Base-by-base conservation (phyloP, 1,140 invertebrate species). In the Sarcophaga bullata region DNA sequence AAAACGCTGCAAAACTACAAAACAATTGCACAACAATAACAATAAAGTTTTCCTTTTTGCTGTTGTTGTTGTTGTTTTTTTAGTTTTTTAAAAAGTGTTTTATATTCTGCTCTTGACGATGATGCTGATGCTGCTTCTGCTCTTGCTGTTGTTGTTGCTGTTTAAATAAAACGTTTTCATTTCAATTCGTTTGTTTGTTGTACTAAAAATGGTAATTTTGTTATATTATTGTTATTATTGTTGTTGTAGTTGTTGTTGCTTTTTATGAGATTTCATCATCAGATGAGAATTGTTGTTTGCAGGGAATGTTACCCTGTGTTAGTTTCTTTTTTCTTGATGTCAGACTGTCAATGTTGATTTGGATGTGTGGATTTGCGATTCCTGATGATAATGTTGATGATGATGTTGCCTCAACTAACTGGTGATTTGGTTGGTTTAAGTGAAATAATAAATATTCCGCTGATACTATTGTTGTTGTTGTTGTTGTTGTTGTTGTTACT, bases 381-480 rank as follows among this genome's bases (percentile, higher is more conserved):
- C 15, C 68, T 25, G 68, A 19, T 73, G 17, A 11, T 73, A 37
- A 8, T 76, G 73, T 48, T 76, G 73, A 15, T 76, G 73, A 49
- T 76, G 46, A 49, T 76, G 47, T 73, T 49, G 73, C 48, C 49
- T 76, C 62, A 68, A 68, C 17, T 68, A 68, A 68, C 17, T 68
- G 62, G 25, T 78, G 75, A 50, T 37, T 37, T 78, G 75, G 75
- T 49, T 48, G 19, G 75, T 78, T 37, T 78, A 78, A 78, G 75
- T 78, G 75, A 78, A 78, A 78, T 78, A 78, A 78, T 78, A 78
- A 78, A 78, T 78, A 78, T n/a, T 78, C n/a, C n/a, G 73, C 73
- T 76, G 62, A 25, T 72, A 72, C 62, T 72, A 72, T 25, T 17
- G 37, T 19, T 37, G 25, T 4, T 37, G 25, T 37, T 37, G 25